These are phyloP conservation scores for Tuta absoluta DNA, from an alignment of 2,888 invertebrate species.

Conservation along the genomic window DNA sequence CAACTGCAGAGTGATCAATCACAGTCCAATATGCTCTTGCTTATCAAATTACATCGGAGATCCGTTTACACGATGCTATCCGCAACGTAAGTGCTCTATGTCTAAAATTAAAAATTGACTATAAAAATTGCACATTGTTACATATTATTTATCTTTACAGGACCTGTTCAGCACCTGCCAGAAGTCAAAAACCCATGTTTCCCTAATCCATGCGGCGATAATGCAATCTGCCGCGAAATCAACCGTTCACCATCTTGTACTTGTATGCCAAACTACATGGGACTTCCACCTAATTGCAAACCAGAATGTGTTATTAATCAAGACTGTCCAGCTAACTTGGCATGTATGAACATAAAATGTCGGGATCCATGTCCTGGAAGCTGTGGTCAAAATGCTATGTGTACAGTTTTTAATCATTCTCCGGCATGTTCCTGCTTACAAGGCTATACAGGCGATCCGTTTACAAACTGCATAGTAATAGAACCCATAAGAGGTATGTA, in stretches of 20 bases:
- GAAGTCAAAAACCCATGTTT: slow-evolving; percentile 83
- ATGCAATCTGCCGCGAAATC: slow-evolving; percentile 83
- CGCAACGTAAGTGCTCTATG: slow-evolving; percentile 67
- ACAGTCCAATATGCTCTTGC: slow-evolving; percentile 90
- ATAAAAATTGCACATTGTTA: not conserved
- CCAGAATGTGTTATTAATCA: slow-evolving; percentile 87
- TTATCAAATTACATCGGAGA: slow-evolving; percentile 83
- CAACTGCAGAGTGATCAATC: slow-evolving; percentile 87
- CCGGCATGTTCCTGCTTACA: slow-evolving; percentile 85
- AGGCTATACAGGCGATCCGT: slow-evolving; percentile 90
- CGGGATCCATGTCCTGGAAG: slow-evolving; percentile 87
- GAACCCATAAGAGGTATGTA: slow-evolving; percentile 68
- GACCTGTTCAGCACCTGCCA: slow-evolving; percentile 49
- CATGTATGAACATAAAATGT: slow-evolving; percentile 88
- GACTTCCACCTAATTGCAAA: slow-evolving; percentile 87
- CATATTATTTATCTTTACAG: slow-evolving; percentile 43
- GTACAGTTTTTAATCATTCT: slow-evolving; percentile 85
- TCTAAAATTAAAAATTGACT: no score
- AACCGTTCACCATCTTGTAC: slow-evolving; percentile 84
- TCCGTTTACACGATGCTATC: slow-evolving; percentile 85
- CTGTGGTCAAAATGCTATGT: slow-evolving; percentile 84
- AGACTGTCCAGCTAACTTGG: slow-evolving; percentile 86
- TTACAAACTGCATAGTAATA: slow-evolving; percentile 81
- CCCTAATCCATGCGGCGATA: slow-evolving; percentile 86
- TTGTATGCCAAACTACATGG: slow-evolving; percentile 83